Conservation (phyloP, 2,888 invertebrate genomes). For the Parochlus steinenii region DNA sequence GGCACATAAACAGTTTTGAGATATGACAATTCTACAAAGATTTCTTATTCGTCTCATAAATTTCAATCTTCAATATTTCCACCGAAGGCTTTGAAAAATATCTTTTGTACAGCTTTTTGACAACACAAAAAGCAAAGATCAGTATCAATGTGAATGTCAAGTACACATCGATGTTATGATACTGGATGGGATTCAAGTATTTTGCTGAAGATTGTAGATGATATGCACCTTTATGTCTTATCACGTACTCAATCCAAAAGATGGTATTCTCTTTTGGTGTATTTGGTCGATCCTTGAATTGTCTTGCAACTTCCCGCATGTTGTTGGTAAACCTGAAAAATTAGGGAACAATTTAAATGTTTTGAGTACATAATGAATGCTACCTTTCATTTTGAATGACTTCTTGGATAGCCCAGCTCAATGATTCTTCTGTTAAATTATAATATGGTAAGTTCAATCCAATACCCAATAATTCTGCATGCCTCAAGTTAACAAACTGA, state of each 20-base stretch:
- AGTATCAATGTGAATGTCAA: not conserved
- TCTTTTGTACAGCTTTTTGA: too few relatives aligned
- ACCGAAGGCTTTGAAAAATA: too few relatives aligned
- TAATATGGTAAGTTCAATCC: not conserved
- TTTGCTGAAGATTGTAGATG: conserved; percentile 17
- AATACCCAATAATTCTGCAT: conserved; percentile 2
- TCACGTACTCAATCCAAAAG: conserved; percentile 36
- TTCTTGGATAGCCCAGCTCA: not conserved
- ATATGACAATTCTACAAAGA: too few relatives aligned
- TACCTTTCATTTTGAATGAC: not conserved
- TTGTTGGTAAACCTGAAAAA: too few relatives aligned
- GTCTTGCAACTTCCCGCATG: too few relatives aligned
- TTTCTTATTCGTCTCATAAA: too few relatives aligned
- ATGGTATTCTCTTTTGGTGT: conserved; percentile 33
- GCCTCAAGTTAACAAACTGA: conserved; percentile 9
- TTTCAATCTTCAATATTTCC: too few relatives aligned
- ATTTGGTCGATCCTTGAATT: conserved; percentile 31
- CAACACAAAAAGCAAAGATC: not conserved
- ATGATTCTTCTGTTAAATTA: conserved; percentile 3
- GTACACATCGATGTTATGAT: conserved; percentile 11
- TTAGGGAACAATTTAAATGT: not conserved
- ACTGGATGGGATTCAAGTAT: conserved; percentile 7
- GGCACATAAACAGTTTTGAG: too few relatives aligned
- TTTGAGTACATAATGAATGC: not conserved
- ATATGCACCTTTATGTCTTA: conserved; percentile 19